Evolutionary conservation across 2,888 invertebrate genomes (phyloP), one percentile per base, ranked within the genome.

Genomic region (Athalia cordata): DNA sequence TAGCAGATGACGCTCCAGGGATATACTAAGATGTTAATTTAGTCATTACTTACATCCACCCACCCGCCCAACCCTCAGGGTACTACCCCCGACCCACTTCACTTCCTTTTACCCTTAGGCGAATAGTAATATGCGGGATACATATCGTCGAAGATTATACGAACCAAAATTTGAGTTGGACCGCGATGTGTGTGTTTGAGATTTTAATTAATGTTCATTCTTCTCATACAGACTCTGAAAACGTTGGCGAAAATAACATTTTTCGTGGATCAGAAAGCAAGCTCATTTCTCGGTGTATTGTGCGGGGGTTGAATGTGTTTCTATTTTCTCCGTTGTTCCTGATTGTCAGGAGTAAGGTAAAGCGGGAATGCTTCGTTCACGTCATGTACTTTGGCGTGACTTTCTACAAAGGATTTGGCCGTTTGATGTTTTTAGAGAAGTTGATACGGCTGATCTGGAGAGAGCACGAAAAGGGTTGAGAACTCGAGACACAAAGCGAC

Each of bases 21-120:
- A 87, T 88, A 86, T 86, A 85, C 87, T 84, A 86, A 86, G 86
- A 89, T 88, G 88, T 88, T 88, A 88, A 89, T 88, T 88, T 85
- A 87, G 85, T 88, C 87, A 88, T 88, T 88, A 88, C 87, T 88
- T 87, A 86, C 87, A 87, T 83, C 81, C 49, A 72, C 59, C 59
- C 47, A 59, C 15, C 59, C 61, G 11, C 75, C 61, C n/a, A 29
- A 29, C 29, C 62, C 49, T 47, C 62, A 29, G 64, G 50, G 72
- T 62, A 13, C 62, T 15, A 8, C 62, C 62, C 15, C n/a, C 29
- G 29, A 29, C 29, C 29, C 29, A 29, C 29, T 29, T 29, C 68
- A 55, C 68, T 52, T 52, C 57, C 47, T 59, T 59, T 59, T 45
- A 13, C 57, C 59, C 47, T 59, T 57, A 13, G 72, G 59, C 52